Percentiles rank a stretch among this genome's conserved stretches.
Evolutionary conservation across 1,140 invertebrate species (phyloP).

Genomic region (Atopsyche davidsoni): DNA sequence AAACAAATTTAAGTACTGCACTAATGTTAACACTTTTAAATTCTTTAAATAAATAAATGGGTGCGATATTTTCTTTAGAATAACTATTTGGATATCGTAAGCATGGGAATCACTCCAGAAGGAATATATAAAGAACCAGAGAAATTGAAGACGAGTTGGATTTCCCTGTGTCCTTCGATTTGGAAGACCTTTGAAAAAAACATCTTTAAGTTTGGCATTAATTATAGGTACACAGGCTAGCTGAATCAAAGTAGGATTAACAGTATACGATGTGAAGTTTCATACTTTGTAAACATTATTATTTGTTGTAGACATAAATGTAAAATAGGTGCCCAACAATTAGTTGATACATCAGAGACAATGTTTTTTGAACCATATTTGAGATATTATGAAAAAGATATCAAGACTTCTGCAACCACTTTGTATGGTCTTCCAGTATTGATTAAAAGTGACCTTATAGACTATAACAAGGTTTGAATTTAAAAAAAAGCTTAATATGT

Average conservation of each 20-base stretch:
- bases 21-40: too few relatives aligned
- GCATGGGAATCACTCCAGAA: conserved; percentile 30
- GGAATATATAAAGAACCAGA: conserved; percentile 31
- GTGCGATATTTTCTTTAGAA: conserved; percentile 43
- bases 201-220: conserved; percentile 22
- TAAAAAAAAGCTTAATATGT: conserved; percentile 11
- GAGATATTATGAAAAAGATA: conserved; percentile 41
- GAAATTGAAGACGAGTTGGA: conserved; percentile 9
- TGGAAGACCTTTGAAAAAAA: conserved; percentile 16
- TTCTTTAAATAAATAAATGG: too few relatives aligned
- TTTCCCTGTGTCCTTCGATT: conserved; percentile 21
- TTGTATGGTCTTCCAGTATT: conserved; percentile 53
- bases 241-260: conserved; percentile 36
- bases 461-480: conserved; percentile 33
- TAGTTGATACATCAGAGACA: conserved; percentile 43
- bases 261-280: conserved; percentile 31
- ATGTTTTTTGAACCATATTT: conserved; percentile 57
- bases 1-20: too few relatives aligned
- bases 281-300: conserved; percentile 37
- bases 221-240: conserved; percentile 29
- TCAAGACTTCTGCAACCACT: conserved; percentile 24
- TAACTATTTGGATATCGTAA: conserved; percentile 43
- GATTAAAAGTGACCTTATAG: conserved; percentile 35
- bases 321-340: conserved; percentile 42
- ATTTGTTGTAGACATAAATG: conserved; percentile 52